A percentile compares a stretch with the other conserved stretches of the same genome.
Evolutionary conservation across 2,797 vertebrate genomes (phyloP).

Genomic region (Garrulus glandarius): DNA sequence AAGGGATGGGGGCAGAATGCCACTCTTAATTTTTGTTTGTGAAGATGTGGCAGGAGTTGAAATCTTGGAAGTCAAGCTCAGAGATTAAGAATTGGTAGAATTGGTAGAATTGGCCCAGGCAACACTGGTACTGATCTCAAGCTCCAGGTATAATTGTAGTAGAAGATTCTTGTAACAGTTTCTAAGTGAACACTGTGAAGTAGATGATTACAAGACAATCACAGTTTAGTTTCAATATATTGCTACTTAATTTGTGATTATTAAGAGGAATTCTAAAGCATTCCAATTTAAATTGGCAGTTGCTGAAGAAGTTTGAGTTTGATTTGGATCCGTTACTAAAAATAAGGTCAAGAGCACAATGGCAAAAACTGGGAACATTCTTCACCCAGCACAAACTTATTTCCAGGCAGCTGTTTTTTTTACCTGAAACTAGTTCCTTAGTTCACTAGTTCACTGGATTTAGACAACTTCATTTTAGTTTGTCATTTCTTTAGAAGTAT

Average conservation of each 20-base stretch:
- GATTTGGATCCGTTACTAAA: neutral
- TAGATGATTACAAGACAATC: constrained; percentile 8
- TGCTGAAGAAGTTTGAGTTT: neutral
- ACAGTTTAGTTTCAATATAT: neutral
- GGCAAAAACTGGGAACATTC: neutral
- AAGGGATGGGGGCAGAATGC: neutral
- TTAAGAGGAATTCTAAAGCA: neutral
- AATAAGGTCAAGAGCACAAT: neutral
- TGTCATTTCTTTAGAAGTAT: neutral
- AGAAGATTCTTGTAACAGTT: constrained; percentile 32
- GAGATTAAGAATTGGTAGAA: too few species aligned
- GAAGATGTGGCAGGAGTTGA: neutral
- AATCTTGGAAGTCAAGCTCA: neutral
- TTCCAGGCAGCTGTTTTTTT: neutral
- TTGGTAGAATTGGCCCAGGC: neutral
- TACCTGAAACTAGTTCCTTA: neutral
- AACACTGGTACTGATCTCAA: neutral
- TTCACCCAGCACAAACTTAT: neutral
- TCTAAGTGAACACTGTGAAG: neutral
- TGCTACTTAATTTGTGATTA: neutral
- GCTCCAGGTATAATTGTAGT: neutral
- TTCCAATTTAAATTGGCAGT: neutral
- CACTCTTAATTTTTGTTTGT: constrained; percentile 21
- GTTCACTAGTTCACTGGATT: neutral
- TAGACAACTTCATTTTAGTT: neutral